These are phyloP conservation scores for Plagodis pulveraria DNA, from an alignment of 2,888 invertebrate genomes.

Conservation along the genomic window DNA sequence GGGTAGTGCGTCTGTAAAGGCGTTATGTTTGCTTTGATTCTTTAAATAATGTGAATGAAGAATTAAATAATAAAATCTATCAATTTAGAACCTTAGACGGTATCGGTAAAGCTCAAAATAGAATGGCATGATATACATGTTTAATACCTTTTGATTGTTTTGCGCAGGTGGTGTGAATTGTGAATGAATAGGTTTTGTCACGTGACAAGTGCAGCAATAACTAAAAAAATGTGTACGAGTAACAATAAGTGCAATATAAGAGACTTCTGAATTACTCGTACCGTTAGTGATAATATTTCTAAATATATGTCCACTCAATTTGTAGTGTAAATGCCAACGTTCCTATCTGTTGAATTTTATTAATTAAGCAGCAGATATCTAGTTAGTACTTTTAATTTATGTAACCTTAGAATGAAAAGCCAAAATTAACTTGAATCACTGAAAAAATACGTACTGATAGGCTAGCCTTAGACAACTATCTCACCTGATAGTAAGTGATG, in stretches of 20 bases:
- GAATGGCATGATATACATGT: background rate
- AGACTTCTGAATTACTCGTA: slow-evolving; percentile 37
- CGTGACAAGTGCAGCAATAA: slow-evolving; percentile 72
- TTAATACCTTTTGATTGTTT: slow-evolving; percentile 5
- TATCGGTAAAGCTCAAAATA: slow-evolving; percentile 2
- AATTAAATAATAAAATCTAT: slow-evolving; percentile 7
- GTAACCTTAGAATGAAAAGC: too few relatives aligned
- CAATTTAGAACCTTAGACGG: background rate
- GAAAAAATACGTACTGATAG: too few relatives aligned
- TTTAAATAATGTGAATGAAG: slow-evolving; percentile 44
- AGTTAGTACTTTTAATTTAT: too few relatives aligned
- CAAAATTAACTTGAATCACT: too few relatives aligned
- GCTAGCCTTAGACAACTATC: too few relatives aligned
- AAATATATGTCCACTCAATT: too few relatives aligned
- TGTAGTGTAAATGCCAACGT: too few relatives aligned
- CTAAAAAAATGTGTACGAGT: slow-evolving; percentile 34
- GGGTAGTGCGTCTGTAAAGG: slow-evolving; percentile 64
- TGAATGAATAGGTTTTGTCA: slow-evolving; percentile 75
- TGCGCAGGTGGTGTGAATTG: slow-evolving; percentile 55
- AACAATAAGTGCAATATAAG: slow-evolving; percentile 30
- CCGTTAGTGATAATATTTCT: slow-evolving; percentile 1
- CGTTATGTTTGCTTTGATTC: slow-evolving; percentile 78
- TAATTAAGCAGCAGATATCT: too few relatives aligned
- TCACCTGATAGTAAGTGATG: too few relatives aligned
- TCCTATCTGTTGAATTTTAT: too few relatives aligned